Conservation (phyloP, 2,797 vertebrate genomes). For the Epinephelus coioides region DNA sequence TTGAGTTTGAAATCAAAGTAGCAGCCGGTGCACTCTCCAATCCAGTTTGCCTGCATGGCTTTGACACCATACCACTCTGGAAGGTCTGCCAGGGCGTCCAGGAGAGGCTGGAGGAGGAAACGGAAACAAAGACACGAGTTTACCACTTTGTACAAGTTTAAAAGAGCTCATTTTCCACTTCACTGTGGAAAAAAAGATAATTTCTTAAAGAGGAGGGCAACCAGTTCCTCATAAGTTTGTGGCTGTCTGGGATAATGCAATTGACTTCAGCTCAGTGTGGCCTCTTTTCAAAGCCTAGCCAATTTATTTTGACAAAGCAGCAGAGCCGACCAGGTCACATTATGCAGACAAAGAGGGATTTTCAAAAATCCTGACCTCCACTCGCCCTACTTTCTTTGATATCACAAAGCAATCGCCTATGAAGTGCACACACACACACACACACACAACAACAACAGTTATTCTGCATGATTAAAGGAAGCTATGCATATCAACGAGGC, state of each 20-base stretch:
- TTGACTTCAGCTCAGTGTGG: conserved; percentile 45
- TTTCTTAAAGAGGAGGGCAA: conserved; percentile 5
- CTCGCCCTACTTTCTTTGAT: conserved; percentile 56
- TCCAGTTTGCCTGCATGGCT: conserved; percentile 98
- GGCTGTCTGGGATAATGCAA: conserved; percentile 43
- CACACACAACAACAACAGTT: conserved; percentile 34
- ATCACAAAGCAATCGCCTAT: conserved; percentile 59
- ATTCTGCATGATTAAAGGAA: conserved; percentile 70
- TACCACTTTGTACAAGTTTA: conserved; percentile 31
- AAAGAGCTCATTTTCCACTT: conserved; percentile 39
- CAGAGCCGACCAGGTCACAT: conserved; percentile 56
- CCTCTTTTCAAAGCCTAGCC: conserved; percentile 52
- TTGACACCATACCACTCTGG: conserved; percentile 98
- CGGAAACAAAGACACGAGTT: conserved; percentile 40
- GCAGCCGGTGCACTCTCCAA: conserved; percentile 94
- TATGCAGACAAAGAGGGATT: conserved; percentile 67
- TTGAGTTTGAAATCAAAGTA: conserved; percentile 92
- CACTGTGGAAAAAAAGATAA: conserved; percentile 9
- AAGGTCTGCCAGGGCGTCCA: conserved; percentile 91
- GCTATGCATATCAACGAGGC: conserved; percentile 85
- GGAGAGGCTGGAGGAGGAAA: conserved; percentile 87
- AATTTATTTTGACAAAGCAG: conserved; percentile 73
- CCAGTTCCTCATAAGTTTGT: conserved; percentile 26
- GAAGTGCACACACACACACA: conserved; percentile 6
- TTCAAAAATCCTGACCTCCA: conserved; percentile 71